These are phyloP conservation scores for Drosophila repleta DNA, from an alignment of 1,140 invertebrate genomes.

Conservation along the genomic window DNA sequence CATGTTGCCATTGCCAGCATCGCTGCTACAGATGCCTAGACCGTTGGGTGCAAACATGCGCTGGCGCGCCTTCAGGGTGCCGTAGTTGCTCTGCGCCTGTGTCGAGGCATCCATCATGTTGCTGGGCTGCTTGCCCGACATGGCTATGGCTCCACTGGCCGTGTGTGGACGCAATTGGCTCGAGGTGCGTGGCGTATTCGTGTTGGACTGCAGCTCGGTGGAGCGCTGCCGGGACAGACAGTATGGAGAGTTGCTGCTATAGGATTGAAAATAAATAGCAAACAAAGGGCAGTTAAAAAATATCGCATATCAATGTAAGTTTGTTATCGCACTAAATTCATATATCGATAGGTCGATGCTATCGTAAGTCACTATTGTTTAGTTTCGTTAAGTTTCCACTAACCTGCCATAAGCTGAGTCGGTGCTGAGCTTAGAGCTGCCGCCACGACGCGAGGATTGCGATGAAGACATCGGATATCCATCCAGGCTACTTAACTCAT, in stretches of 20 bases:
- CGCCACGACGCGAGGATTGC: slow-evolving; percentile 61
- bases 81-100: slow-evolving; percentile 58
- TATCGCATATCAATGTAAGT: not conserved
- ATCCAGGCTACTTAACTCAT: slow-evolving; percentile 79
- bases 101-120: slow-evolving; percentile 55
- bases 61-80: slow-evolving; percentile 60
- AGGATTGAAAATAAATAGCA: not conserved
- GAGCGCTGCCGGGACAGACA: slow-evolving; percentile 78
- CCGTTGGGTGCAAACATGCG: slow-evolving; percentile 43
- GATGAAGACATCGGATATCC: slow-evolving; percentile 76
- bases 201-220: slow-evolving; percentile 41
- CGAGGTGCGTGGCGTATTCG: slow-evolving; percentile 26
- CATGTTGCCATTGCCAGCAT: slow-evolving; percentile 18
- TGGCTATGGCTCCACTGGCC: slow-evolving; percentile 38
- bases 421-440: slow-evolving; percentile 83
- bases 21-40: not conserved
- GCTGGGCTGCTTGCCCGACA: slow-evolving; percentile 23
- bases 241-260: slow-evolving; percentile 61
- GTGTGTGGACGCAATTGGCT: slow-evolving; percentile 54
- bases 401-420: slow-evolving; percentile 90
- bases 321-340: not conserved
- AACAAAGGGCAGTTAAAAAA: not conserved
- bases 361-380: not conserved
- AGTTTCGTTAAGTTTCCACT: slow-evolving; percentile 26
- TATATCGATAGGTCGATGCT: not conserved